Evolutionary conservation across 2,797 vertebrate genomes (phyloP), one percentile per base, ranked within the genome.

Genomic region (Pangasius macronema): DNA sequence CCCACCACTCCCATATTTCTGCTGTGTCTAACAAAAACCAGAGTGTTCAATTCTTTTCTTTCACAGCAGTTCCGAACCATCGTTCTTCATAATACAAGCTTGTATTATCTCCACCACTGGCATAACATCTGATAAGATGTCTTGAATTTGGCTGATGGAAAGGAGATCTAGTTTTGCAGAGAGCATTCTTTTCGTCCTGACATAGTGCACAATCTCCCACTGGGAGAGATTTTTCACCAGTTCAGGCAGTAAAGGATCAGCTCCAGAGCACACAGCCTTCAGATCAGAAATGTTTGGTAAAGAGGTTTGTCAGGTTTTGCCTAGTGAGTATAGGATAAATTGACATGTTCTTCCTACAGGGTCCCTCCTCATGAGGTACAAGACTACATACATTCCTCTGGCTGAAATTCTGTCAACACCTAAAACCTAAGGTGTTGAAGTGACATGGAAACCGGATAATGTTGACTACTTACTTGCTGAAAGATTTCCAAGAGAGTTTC

Each of bases 231-330:
- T 57, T 87, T 75, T 85, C 75, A 84, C 24, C 68, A 84, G 51
- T 8, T 63, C 57, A 24, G 57, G 16, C 82, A 82, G 86, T 63
- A 76, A 87, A 81, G 53, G 88, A 63, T 89, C 83, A 85, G 49
- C 70, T 83, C 49, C 39, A 79, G 70, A 87, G 63, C 67, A 65
- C 65, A 67, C 61, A 82, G 39, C 22, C 46, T 63, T 81, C 24
- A 68, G 65, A 87, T 84, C 86, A 72, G 33, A 70, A 53, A 86
- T 39, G 59, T n/a, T 77, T 87, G 27, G n/a, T 75, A 84, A 81
- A 73, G 11, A 42, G 22, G 55, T 18, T 59, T 81, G 55, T 81
- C 79, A 81, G 22, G 55, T 13, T 42, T 81, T 81, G 36, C 36
- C 79, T 81, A 61, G 13, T 61, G 79, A 42, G 22, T 39, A 61